phyloP scores from a whole-genome alignment of 2,113 vertebrate species.

The Charina bottae region DNA sequence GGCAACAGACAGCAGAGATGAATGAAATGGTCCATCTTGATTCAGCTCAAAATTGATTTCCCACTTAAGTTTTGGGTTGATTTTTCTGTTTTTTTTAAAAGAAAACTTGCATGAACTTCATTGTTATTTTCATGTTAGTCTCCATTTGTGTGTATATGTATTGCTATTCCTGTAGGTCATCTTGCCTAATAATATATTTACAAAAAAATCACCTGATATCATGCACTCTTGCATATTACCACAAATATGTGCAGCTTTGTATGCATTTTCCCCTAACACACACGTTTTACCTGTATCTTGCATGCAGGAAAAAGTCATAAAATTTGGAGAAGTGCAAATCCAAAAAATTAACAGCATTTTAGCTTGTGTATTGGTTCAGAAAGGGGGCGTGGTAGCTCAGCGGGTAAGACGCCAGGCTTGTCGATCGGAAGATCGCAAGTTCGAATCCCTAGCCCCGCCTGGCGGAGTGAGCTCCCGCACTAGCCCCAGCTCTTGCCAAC shows the following conservation, averaged over 20 bases:
- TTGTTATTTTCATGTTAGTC: not conserved
- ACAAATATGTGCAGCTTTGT: not conserved
- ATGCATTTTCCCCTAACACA: not conserved
- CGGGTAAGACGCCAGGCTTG: no score
- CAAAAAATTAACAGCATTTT: not conserved
- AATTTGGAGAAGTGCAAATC: not conserved
- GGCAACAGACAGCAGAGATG: not conserved
- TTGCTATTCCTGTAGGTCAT: not conserved
- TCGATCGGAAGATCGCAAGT: no score
- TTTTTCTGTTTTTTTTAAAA: not conserved
- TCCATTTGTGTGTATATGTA: not conserved
- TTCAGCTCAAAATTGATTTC: not conserved
- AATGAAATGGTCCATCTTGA: not conserved
- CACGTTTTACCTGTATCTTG: not conserved
- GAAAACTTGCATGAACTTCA: not conserved
- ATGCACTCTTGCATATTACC: not conserved
- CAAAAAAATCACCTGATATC: not conserved
- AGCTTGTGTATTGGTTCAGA: not conserved
- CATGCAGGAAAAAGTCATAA: not conserved
- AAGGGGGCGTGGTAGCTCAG: no score
- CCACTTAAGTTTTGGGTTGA: no score
- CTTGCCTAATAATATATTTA: not conserved
- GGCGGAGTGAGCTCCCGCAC: no score
- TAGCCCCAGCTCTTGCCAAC: no score
- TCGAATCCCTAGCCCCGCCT: no score